Percentiles rank a stretch among this genome's conserved stretches.
Conservation (phyloP, 2,888 invertebrate species). For the Callinectes sapidus region DNA sequence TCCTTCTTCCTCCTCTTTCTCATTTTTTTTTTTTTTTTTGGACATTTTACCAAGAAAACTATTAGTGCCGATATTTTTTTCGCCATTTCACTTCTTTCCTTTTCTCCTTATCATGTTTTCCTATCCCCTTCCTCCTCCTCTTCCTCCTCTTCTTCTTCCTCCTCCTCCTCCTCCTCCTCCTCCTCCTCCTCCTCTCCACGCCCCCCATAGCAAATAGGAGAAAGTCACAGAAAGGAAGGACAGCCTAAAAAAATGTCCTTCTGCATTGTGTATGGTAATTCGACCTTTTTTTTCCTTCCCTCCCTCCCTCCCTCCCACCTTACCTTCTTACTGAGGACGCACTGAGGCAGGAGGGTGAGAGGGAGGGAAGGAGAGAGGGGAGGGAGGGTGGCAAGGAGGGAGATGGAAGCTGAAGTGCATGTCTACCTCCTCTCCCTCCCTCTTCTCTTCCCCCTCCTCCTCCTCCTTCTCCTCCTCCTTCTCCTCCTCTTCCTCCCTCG, state of each 20-base stretch:
- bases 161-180: no score
- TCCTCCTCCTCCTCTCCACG: not conserved
- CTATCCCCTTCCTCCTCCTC: no score
- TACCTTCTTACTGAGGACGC: slow-evolving; percentile 7
- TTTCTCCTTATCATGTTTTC: not conserved
- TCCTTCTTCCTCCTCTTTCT: no score
- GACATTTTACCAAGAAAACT: not conserved
- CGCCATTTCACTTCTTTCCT: not conserved
- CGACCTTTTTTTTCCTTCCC: slow-evolving; percentile 5
- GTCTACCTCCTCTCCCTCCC: not conserved
- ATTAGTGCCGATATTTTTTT: no score
- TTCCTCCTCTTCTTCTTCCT: no score
- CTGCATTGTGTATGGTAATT: slow-evolving; percentile 27
- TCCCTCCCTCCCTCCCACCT: no score
- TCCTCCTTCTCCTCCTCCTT: no score
- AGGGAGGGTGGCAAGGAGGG: not conserved
- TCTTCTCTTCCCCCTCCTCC: not conserved
- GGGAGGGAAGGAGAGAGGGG: not conserved
- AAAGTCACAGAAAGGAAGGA: slow-evolving; percentile 39
- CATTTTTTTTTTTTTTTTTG: not conserved
- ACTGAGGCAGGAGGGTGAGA: no score
- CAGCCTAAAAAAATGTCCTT: not conserved
- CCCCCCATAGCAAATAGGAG: not conserved
- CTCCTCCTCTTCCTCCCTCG: slow-evolving; percentile 8
- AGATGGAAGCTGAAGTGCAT: slow-evolving; percentile 17